A percentile compares a stretch with the other conserved stretches of the same genome.
Conservation (phyloP, 2,113 vertebrate genomes). For the Poeciliopsis occidentalis region DNA sequence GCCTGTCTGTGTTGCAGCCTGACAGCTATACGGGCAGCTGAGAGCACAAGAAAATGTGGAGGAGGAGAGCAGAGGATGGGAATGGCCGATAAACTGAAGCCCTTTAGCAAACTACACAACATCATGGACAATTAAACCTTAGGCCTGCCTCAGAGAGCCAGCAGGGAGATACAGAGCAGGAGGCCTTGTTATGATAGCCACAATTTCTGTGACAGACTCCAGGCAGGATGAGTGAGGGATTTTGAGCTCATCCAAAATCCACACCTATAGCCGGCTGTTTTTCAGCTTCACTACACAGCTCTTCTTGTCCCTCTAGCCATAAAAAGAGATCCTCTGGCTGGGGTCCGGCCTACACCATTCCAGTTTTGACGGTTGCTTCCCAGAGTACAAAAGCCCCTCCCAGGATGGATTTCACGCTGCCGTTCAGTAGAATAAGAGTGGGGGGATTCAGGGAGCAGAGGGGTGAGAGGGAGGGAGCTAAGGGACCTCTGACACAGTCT, state of each 20-base stretch:
- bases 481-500: conserved; percentile 48
- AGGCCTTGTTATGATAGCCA: conserved; percentile 67
- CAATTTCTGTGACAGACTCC: conserved; percentile 47
- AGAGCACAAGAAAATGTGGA: conserved; percentile 26
- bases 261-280: conserved; percentile 32
- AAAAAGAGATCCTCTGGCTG: conserved; percentile 35
- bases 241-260: conserved; percentile 29
- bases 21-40: conserved; percentile 28
- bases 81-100: conserved; percentile 30
- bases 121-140: conserved; percentile 64
- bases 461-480: conserved; percentile 34
- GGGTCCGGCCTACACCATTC: conserved; percentile 34
- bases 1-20: conserved; percentile 35
- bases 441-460: conserved; percentile 42
- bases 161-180: conserved; percentile 38
- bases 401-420: conserved; percentile 71
- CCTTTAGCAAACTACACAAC: conserved; percentile 54
- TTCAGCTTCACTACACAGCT: conserved; percentile 21
- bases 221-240: conserved; percentile 49
- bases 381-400: conserved; percentile 65
- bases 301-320: conserved; percentile 25
- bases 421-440: conserved; percentile 48
- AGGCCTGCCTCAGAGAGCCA: conserved; percentile 47
- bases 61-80: conserved; percentile 45
- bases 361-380: conserved; percentile 65